Conservation (phyloP, 2,113 vertebrate genomes). For the Ceratotherium simum region DNA sequence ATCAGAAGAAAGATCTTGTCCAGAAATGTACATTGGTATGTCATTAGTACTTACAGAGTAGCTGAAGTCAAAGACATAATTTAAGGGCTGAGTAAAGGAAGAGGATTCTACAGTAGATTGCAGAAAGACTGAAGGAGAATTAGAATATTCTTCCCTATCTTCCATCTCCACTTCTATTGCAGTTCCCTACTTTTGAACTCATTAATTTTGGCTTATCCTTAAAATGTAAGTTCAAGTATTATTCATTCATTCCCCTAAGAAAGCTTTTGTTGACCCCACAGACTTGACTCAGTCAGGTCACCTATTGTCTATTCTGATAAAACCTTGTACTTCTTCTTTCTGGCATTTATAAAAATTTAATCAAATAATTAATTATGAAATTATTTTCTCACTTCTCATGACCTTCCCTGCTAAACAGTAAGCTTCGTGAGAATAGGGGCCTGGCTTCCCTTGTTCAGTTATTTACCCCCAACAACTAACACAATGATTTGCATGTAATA, state of each 20-base stretch:
- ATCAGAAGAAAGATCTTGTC: background rate
- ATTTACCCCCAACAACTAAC: background rate
- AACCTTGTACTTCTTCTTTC: background rate
- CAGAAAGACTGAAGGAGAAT: background rate
- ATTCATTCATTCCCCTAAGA: background rate
- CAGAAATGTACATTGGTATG: background rate
- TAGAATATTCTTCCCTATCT: background rate
- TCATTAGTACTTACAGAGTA: background rate
- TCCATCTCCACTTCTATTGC: background rate
- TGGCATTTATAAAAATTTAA: background rate
- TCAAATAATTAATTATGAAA: background rate
- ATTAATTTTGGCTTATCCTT: background rate
- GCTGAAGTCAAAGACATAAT: background rate
- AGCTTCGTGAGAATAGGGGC: background rate
- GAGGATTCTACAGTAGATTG: background rate
- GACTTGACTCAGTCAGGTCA: background rate
- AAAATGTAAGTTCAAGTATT: background rate
- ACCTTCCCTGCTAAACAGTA: background rate
- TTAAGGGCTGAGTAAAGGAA: background rate
- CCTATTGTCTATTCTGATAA: background rate
- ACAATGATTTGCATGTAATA: background rate
- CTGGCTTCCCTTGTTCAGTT: background rate
- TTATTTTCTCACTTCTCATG: background rate
- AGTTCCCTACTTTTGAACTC: background rate
- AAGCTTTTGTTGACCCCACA: background rate